Evolutionary conservation across 2,113 vertebrate species (phyloP).

Genomic region (Corapipo altera): DNA sequence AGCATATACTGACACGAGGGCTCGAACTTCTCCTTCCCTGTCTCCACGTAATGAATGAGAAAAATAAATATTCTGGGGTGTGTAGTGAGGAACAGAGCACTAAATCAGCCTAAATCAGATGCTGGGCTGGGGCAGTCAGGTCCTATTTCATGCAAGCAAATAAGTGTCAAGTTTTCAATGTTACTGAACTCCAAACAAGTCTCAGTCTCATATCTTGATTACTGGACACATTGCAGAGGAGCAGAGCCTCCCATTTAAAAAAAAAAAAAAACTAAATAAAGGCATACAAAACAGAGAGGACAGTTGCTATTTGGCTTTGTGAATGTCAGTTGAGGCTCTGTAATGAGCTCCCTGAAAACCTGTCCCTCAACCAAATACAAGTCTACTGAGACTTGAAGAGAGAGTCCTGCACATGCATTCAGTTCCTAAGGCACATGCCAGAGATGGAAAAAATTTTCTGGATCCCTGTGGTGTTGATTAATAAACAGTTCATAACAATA

Average conservation of each 20-base stretch:
- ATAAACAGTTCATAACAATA: background rate
- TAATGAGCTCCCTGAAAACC: background rate
- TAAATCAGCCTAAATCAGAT: background rate
- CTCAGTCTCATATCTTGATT: background rate
- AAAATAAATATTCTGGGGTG: background rate
- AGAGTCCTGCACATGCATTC: rapidly evolving
- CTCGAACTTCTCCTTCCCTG: background rate
- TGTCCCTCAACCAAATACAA: background rate
- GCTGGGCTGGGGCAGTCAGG: background rate
- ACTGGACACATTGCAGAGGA: background rate
- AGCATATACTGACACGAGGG: background rate
- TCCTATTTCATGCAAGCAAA: background rate
- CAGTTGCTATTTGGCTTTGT: background rate
- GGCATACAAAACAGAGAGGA: background rate
- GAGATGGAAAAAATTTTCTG: background rate
- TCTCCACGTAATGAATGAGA: background rate
- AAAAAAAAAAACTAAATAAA: background rate
- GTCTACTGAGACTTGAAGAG: background rate
- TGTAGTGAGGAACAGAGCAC: background rate
- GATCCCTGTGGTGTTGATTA: background rate
- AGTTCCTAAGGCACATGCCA: background rate
- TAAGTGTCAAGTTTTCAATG: background rate
- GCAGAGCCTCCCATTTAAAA: background rate
- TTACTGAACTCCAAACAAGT: background rate
- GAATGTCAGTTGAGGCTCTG: background rate